Evolutionary conservation across 2,888 invertebrate species (phyloP), one percentile per base, ranked within the genome.

Genomic region (Lepidochitona cinerea): DNA sequence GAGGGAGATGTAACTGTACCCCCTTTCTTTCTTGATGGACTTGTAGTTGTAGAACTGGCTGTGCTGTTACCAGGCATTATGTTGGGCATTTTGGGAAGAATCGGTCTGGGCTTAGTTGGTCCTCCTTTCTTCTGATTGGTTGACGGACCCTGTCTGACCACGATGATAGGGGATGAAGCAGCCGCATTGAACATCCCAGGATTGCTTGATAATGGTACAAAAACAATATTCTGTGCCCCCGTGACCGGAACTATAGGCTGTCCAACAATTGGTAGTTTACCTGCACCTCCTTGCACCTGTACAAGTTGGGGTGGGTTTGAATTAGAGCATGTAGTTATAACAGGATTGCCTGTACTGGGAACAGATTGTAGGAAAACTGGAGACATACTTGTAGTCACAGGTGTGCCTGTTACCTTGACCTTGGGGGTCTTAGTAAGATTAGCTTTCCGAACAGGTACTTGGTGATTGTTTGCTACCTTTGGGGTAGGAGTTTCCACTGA

Each of bases 91-190:
- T 59, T 59, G 59, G 59, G 59, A 1, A 59, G 59, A 32, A 59
- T 59, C 4, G 59, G 59, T 26, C 59, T 59, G 5, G 59, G 59
- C 26, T 26, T 59, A 32, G 59, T 23, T 18, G 59, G 59, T 9
- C 59, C 59, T 14, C 59, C 59, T 29, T 59, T 59, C 59, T 59
- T 59, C 59, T 59, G 59, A 59, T 59, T 59, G 59, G 32, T 32
- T 59, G 59, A 32, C 26, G 5, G 59, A 4, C 29, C 14, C 32
- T 23, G 32, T 29, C 26, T 18, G 32, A 59, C 32, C 26, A 59
- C 59, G 26, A 59, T 29, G 26, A 59, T 59, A 2, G 59, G 59
- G 18, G 9, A 9, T 12, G 9, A 12, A 41, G 41, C 9, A 12
- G 41, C 9, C 41, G 41, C 41, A n/a, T n/a, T n/a, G n/a, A n/a